Base-by-base conservation (phyloP, 2,113 vertebrate species). In the Vidua chalybeata region DNA sequence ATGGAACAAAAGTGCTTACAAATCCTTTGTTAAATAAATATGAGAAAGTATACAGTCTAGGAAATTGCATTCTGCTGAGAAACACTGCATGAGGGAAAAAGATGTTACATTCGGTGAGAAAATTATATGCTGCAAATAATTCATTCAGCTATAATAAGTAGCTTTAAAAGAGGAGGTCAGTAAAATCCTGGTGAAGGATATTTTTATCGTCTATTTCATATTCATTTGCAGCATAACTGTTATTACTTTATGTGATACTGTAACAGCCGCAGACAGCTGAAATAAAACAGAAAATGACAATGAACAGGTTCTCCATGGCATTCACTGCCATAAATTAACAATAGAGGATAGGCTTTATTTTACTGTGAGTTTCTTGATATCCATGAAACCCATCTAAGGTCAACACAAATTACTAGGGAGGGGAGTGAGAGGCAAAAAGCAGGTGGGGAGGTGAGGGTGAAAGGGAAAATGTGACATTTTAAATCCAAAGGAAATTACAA, bases 81-180 rank as follows among this genome's bases (percentile, higher is more conserved):
- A 92, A 92, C 21, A 12, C n/a, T 66, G 64, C 81, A 48, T 2
- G 13, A 81, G 68, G 81, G 77, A 94, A 87, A 94, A 91, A 92
- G 93, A 95, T 79, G 87, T 93, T 91, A 84, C 94, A 81, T 96
- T 93, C 21, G 55, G 73, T 52, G 94, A 97, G 97, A 94, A 97
- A 97, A 98, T 92, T 87, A 97, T 83, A 96, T 90, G 93, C 97
- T 98, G 94, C 97, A 95, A 98, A 95, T 94, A 97, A 92, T 91
- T 96, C 87, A 94, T 88, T 94, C 67, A 94, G 94, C 79, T 93
- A 46, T 72, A 88, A 89, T 67, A 97, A 98, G 98, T 96, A 98
- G 95, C 89, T 92, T 95, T 84, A 64, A 97, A 98, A 98, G 97
- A n/a, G 91, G 93, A 94, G 97, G 94, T 97, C 98, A 97, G 86